phyloP scores from a whole-genome alignment of 1,140 invertebrate species.

The Drusus annulatus region DNA sequence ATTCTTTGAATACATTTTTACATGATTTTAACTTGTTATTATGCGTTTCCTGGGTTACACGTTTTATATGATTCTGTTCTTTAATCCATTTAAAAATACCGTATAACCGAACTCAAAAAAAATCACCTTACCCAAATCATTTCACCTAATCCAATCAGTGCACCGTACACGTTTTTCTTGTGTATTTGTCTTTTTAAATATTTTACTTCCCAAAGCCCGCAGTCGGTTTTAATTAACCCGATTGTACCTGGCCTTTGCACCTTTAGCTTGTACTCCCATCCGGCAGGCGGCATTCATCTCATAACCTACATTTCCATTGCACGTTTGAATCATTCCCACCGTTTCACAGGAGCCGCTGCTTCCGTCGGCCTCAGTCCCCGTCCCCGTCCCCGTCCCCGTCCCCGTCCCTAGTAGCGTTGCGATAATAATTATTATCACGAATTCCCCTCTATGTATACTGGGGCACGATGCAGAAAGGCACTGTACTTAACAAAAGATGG shows the following conservation, averaged over 20 bases:
- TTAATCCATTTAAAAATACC: too few species aligned
- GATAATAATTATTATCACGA: background rate
- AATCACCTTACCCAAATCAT: too few species aligned
- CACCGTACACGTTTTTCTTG: too few species aligned
- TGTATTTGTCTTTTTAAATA: too few species aligned
- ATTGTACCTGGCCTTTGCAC: background rate
- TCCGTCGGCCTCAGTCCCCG: background rate
- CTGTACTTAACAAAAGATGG: background rate
- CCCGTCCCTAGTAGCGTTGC: background rate
- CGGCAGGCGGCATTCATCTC: constrained; percentile 11
- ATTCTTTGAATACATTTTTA: too few species aligned
- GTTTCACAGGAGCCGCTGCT: background rate
- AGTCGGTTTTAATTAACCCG: constrained; percentile 19
- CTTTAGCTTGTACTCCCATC: too few species aligned
- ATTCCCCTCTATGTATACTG: background rate
- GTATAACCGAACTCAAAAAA: too few species aligned
- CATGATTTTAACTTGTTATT: too few species aligned
- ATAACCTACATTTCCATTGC: constrained; percentile 19
- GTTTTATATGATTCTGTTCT: too few species aligned
- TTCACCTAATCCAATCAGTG: too few species aligned
- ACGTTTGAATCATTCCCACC: background rate
- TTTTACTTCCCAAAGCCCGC: too few species aligned
- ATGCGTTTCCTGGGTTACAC: too few species aligned
- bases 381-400: background rate
- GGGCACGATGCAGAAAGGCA: background rate